These are phyloP conservation scores for Phaethornis superciliosus DNA, from an alignment of 2,113 vertebrate genomes.

Conservation along the genomic window DNA sequence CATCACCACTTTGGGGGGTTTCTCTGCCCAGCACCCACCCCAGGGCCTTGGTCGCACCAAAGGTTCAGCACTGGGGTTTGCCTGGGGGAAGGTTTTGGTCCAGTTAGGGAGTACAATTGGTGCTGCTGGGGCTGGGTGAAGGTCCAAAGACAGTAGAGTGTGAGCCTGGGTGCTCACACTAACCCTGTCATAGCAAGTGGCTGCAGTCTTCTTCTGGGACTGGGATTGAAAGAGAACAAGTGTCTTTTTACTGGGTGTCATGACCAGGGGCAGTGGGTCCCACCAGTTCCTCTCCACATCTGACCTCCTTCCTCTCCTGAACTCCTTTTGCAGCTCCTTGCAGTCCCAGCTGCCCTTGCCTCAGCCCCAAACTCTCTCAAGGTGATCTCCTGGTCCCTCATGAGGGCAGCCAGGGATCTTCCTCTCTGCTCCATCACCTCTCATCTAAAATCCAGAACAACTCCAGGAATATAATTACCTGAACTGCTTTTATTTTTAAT, in stretches of 20 bases:
- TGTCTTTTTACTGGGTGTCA: neutral
- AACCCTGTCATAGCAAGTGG: neutral
- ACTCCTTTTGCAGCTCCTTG: neutral
- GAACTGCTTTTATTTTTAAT: neutral
- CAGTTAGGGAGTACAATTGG: neutral
- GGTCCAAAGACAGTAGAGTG: neutral
- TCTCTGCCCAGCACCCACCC: neutral
- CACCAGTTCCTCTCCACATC: rapidly evolving
- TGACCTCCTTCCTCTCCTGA: neutral
- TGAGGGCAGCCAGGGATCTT: neutral
- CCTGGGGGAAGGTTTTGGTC: neutral
- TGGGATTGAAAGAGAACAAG: neutral
- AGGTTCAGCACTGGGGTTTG: neutral
- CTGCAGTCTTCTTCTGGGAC: rapidly evolving
- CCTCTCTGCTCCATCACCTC: neutral
- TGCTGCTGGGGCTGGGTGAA: neutral
- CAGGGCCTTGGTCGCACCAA: neutral
- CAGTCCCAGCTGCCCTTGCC: neutral
- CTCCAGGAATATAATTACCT: neutral
- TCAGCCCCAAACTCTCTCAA: rapidly evolving
- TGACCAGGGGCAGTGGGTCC: neutral
- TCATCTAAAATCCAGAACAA: neutral
- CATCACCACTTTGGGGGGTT: neutral
- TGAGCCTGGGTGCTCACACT: neutral
- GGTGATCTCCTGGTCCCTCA: neutral